A percentile compares a stretch with the other conserved stretches of the same genome.
Evolutionary conservation across 2,797 vertebrate species (phyloP).

Genomic region (Myotis daubentonii): DNA sequence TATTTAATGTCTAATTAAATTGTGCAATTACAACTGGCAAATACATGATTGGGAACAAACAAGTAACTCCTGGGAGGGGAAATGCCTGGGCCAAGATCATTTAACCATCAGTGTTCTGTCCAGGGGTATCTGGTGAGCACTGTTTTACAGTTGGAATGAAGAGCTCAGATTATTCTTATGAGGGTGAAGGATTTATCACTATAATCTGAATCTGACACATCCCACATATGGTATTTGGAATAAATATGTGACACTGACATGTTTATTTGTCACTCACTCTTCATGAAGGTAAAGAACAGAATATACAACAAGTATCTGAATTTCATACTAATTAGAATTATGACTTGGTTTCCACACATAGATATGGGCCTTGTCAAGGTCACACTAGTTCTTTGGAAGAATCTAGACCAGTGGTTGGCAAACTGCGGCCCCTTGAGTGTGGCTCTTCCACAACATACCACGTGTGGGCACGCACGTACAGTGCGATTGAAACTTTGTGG

Average conservation of each 20-base stretch:
- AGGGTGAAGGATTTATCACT: not conserved
- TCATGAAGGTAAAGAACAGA: slow-evolving; percentile 16
- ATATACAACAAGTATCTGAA: not conserved
- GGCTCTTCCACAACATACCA: no score
- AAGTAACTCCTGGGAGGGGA: not conserved
- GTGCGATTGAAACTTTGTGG: no score
- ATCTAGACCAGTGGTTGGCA: no score
- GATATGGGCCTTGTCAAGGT: not conserved
- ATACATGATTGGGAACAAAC: not conserved
- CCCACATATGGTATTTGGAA: not conserved
- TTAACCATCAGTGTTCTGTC: not conserved
- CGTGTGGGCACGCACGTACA: no score
- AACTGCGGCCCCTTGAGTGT: no score
- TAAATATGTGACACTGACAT: slow-evolving; percentile 10
- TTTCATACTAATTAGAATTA: not conserved
- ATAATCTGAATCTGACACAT: not conserved
- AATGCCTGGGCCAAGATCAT: not conserved
- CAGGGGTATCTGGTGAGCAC: not conserved
- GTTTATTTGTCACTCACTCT: not conserved
- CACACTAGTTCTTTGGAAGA: not conserved
- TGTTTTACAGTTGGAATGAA: not conserved
- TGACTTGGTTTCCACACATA: not conserved
- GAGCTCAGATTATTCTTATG: not conserved
- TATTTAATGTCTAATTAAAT: slow-evolving; percentile 4
- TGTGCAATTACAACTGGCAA: not conserved